Base-by-base conservation (phyloP, 2,888 invertebrate genomes). In the Andrena dorsata region DNA sequence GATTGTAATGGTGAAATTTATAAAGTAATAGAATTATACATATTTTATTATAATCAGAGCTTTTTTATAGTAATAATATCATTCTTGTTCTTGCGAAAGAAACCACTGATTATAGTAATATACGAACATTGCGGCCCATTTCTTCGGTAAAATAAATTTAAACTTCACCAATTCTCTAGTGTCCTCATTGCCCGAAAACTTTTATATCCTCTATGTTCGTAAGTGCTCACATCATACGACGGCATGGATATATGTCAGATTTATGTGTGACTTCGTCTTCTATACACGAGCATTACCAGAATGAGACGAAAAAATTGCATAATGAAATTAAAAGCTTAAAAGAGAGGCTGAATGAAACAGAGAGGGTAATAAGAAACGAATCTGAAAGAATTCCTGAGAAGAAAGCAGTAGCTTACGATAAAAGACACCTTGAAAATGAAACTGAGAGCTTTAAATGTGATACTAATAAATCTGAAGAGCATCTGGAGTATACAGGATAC, bases 131-230 rank as follows among this genome's bases (percentile, higher is more conserved):
- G 5, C 41, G 4, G 3, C 20, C 56, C 56, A 0, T 30, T 20
- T 49, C 0, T 56, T 47, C 30, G 16, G 41, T 66, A 71, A 35
- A 60, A 20, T 71, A 13, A 63, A 70, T 41, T 69, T 26, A n/a
- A 28, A 28, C 73, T 68, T 49, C 2, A 20, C 23, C 8, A 8
- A 41, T 26, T 56, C 95, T 94, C 76, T 94, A 96, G 94, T 97
- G 97, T 89, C 94, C 93, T 53, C 95, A 95, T 89, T 97, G 97
- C 89, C 95, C 95, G n/a, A 97, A 97, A 93, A 95, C 95, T 8
- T 97, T 97, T 91, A 93, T 96, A 65, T 95, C 96, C 82, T 95
- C 96, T 89, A 94, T 95, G 76, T 96, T 96, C 91, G 94, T 96
- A 78, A 95, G 95, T 91, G 95, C 96, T 61, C 97, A 97, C 89